Percentiles rank a stretch among this genome's conserved stretches.
phyloP scores from a whole-genome alignment of 2,113 vertebrate species.

The Tympanuchus pallidicinctus region DNA sequence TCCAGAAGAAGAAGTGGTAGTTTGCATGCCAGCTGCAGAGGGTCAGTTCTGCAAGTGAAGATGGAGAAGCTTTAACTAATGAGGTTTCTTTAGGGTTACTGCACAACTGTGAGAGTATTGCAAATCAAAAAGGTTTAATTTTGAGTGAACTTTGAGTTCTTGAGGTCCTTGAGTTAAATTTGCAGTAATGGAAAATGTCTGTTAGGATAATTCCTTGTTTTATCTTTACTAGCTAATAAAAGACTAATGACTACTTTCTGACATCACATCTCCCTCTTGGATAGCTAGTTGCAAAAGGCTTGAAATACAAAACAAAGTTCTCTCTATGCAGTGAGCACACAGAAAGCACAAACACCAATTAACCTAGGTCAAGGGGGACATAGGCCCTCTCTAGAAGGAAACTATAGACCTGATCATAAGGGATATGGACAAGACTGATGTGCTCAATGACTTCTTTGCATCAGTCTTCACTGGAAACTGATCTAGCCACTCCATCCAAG shows the following conservation, averaged over 20 bases:
- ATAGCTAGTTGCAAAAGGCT: background rate
- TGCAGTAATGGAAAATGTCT: background rate
- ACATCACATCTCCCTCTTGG: background rate
- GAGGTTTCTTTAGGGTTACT: background rate
- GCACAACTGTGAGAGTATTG: background rate
- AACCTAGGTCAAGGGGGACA: background rate
- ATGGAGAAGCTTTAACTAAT: background rate
- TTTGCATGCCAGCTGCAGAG: background rate
- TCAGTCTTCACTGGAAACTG: no score
- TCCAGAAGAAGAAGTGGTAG: background rate
- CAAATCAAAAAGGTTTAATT: background rate
- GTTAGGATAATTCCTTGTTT: background rate
- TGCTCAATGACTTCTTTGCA: no score
- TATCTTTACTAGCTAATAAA: accelerated
- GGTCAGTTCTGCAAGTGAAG: background rate
- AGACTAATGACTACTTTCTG: background rate
- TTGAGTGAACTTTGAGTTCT: background rate
- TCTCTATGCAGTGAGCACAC: background rate
- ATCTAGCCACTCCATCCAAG: no score
- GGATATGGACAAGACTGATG: no score
- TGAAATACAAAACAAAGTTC: background rate
- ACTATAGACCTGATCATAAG: no score
- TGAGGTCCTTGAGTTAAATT: background rate
- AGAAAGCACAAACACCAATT: background rate
- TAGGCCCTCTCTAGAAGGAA: no score